A percentile compares a stretch with the other conserved stretches of the same genome.
phyloP scores from a whole-genome alignment of 1,140 invertebrate species.

The Plectrocnemia conspersa region DNA sequence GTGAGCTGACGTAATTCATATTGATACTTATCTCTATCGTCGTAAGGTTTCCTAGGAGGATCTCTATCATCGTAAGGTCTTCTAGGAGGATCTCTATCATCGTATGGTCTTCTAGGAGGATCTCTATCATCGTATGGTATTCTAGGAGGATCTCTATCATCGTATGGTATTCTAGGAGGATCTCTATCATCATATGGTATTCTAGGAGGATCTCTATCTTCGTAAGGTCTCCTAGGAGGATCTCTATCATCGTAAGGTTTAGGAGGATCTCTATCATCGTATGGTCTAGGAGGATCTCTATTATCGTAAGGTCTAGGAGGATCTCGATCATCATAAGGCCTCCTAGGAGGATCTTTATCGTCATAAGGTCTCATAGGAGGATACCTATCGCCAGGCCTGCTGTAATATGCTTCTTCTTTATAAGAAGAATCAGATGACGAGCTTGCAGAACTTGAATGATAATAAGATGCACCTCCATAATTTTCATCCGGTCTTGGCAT shows the following conservation, averaged over 20 bases:
- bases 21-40: not conserved
- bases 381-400: not conserved
- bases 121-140: not conserved
- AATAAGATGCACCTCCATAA: too few relatives aligned
- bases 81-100: not conserved
- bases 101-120: not conserved
- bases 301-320: not conserved
- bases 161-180: not conserved
- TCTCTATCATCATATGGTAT: constrained; percentile 6
- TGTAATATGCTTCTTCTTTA: too few relatives aligned
- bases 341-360: constrained; percentile 13
- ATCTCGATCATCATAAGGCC: not conserved
- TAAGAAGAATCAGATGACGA: too few relatives aligned
- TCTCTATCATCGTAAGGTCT: constrained; percentile 3
- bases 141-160: not conserved
- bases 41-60: not conserved
- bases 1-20: not conserved
- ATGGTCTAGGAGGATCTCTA: not conserved
- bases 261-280: constrained; percentile 5
- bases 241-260: not conserved
- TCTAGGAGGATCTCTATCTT: constrained; percentile 1
- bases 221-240: not conserved
- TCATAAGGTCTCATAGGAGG: not conserved
- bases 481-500: too few relatives aligned
- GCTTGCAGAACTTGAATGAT: too few relatives aligned